Evolutionary conservation across 2,888 invertebrate genomes (phyloP).

Genomic region (Cheilosia soror): DNA sequence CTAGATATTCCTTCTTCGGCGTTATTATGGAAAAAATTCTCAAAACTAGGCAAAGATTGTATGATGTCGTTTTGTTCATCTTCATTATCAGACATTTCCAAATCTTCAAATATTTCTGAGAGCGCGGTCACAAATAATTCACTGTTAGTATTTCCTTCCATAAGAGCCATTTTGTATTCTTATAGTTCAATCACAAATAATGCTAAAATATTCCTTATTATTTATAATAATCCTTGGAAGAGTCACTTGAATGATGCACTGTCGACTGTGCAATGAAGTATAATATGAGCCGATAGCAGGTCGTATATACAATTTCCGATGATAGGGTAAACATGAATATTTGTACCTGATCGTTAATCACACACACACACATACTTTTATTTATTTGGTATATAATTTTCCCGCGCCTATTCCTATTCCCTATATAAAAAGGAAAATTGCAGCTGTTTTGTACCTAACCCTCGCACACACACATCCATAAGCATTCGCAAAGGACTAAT

Average conservation of each 20-base stretch:
- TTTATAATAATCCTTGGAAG: constrained; percentile 5
- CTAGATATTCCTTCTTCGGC: constrained; percentile 25
- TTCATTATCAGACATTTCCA: constrained; percentile 38
- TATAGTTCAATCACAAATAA: constrained; percentile 1
- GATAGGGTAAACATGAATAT: neutral
- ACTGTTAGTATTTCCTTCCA: constrained; percentile 27
- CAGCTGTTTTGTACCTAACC: constrained; percentile 19
- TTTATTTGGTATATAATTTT: too few relatives aligned
- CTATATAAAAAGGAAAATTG: neutral
- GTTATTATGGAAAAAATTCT: constrained; percentile 22
- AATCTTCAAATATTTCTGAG: constrained; percentile 43
- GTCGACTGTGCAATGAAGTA: constrained; percentile 41
- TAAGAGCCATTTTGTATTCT: constrained; percentile 35
- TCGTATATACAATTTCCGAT: neutral
- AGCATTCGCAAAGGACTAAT: neutral
- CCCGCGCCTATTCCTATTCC: neutral
- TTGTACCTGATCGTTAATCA: constrained; percentile 11
- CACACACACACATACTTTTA: neutral
- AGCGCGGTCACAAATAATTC: constrained; percentile 55
- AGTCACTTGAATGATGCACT: constrained; percentile 33
- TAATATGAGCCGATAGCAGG: constrained; percentile 22
- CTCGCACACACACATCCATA: neutral
- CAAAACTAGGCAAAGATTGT: constrained; percentile 33
- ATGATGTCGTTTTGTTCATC: constrained; percentile 35
- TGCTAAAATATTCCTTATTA: constrained; percentile 14